These are phyloP conservation scores for Dipodomys spectabilis DNA, from an alignment of 2,113 vertebrate genomes.

Conservation along the genomic window DNA sequence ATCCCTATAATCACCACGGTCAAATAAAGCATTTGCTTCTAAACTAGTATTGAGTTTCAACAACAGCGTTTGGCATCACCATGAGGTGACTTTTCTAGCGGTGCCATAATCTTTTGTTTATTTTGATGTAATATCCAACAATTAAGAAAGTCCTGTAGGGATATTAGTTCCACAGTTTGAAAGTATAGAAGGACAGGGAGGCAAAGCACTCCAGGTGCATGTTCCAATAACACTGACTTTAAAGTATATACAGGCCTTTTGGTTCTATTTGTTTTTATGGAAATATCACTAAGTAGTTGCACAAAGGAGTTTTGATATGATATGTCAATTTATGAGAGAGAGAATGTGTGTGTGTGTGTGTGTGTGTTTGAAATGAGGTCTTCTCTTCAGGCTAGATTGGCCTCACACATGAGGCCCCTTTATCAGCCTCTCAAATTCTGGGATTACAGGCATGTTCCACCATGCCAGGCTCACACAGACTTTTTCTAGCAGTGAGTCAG, in stretches of 20 bases:
- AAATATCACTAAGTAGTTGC: too few relatives aligned
- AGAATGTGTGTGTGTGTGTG: too few relatives aligned
- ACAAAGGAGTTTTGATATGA: too few relatives aligned
- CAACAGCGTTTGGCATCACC: background rate
- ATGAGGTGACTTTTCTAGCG: background rate
- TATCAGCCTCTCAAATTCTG: too few relatives aligned
- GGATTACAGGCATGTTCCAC: too few relatives aligned
- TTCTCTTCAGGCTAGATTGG: too few relatives aligned
- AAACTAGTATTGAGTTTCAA: background rate
- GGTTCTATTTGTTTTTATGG: too few relatives aligned
- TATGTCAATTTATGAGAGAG: too few relatives aligned
- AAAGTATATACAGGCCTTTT: background rate
- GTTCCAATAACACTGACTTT: constrained; percentile 23
- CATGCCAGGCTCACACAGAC: too few relatives aligned
- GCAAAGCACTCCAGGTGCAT: background rate
- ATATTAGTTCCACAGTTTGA: background rate
- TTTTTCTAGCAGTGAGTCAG: constrained; percentile 55
- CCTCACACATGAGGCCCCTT: too few relatives aligned
- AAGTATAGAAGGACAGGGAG: background rate
- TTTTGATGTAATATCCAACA: background rate
- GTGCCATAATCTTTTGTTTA: background rate
- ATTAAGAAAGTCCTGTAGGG: background rate
- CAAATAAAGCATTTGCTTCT: constrained; percentile 15
- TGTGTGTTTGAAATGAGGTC: too few relatives aligned
- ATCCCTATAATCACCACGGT: background rate